These are phyloP conservation scores for Cinclus mexicanus DNA, from an alignment of 2,113 vertebrate genomes.

Conservation along the genomic window DNA sequence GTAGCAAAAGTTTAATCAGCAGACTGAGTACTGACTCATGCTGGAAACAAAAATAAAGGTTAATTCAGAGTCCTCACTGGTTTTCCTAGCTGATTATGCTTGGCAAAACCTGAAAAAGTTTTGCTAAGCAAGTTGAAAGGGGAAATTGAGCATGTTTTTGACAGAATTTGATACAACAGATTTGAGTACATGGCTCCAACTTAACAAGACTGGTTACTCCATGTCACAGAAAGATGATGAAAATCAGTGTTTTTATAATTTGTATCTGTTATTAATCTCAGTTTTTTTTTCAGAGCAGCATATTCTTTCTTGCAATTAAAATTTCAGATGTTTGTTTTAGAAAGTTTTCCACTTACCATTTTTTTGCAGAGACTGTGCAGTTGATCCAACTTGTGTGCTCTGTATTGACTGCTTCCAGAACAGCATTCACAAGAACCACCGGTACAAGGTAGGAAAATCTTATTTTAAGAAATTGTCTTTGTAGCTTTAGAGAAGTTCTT, in stretches of 20 bases:
- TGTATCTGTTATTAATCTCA: not conserved
- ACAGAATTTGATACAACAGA: not conserved
- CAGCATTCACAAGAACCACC: constrained; percentile 95
- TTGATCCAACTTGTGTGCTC: constrained; percentile 97
- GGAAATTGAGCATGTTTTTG: not conserved
- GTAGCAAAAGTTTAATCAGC: not conserved
- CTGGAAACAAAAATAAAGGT: not conserved
- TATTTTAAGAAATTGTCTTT: not conserved
- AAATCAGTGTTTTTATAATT: not conserved
- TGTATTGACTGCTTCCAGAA: constrained; percentile 99
- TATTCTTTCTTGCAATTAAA: not conserved
- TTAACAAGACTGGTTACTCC: not conserved
- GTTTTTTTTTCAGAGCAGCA: not conserved
- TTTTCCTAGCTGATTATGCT: not conserved
- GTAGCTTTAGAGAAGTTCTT: not conserved
- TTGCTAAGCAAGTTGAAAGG: not conserved
- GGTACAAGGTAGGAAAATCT: constrained; percentile 87
- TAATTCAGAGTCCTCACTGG: not conserved
- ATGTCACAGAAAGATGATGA: not conserved
- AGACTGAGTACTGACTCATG: not conserved
- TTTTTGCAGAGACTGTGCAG: constrained; percentile 94
- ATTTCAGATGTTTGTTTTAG: not conserved
- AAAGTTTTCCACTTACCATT: constrained; percentile 14
- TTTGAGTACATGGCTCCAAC: not conserved
- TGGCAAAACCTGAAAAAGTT: not conserved